phyloP scores from a whole-genome alignment of 2,113 vertebrate species.

The Pogona vitticeps region DNA sequence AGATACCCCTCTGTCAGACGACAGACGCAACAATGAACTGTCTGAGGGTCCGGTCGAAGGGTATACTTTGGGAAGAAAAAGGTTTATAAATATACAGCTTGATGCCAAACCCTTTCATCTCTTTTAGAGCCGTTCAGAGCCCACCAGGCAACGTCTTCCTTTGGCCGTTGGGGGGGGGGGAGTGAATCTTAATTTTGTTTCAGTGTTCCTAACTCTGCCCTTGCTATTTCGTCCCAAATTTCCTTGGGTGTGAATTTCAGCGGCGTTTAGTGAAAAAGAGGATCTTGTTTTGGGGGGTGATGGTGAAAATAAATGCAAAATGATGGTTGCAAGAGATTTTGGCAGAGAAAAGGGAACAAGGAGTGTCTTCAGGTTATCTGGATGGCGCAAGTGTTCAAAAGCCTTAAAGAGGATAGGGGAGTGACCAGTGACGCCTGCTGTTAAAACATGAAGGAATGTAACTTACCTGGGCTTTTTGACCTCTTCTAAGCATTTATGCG shows the following conservation, averaged over 20 bases:
- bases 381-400: slow-evolving; percentile 60
- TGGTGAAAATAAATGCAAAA: neutral
- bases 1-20: slow-evolving; percentile 79
- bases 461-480: slow-evolving; percentile 38
- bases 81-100: slow-evolving; percentile 64
- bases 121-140: slow-evolving; percentile 29
- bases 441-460: slow-evolving; percentile 35
- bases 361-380: slow-evolving; percentile 55
- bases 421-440: slow-evolving; percentile 73
- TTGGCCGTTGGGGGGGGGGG: neutral
- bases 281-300: slow-evolving; percentile 32
- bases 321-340: neutral
- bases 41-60: slow-evolving; percentile 67
- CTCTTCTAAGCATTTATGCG: neutral
- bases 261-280: neutral
- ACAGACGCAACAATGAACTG: slow-evolving; percentile 72
- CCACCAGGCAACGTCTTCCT: slow-evolving; percentile 19
- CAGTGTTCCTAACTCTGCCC: too few relatives aligned
- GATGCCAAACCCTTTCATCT: slow-evolving; percentile 60
- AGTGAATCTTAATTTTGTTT: neutral
- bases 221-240: neutral
- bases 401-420: slow-evolving; percentile 64
- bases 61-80: slow-evolving; percentile 38
- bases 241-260: slow-evolving; percentile 21
- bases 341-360: slow-evolving; percentile 50